A percentile compares a stretch with the other conserved stretches of the same genome.
Evolutionary conservation across 2,113 vertebrate genomes (phyloP).

Genomic region (Barbus barbus): DNA sequence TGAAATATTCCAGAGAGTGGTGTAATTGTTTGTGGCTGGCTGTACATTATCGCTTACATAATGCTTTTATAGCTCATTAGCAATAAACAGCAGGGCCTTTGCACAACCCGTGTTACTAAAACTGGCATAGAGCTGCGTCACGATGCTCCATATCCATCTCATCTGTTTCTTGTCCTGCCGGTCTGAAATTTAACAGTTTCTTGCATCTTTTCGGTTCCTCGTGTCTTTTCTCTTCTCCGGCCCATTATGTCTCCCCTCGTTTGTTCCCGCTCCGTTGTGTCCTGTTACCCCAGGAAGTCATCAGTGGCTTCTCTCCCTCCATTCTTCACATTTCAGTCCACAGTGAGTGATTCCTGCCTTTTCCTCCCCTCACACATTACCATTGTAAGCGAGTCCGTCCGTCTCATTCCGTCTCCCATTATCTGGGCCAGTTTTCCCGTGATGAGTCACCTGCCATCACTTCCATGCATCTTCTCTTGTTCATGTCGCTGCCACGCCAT

Average conservation of each 20-base stretch:
- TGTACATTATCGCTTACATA: not conserved
- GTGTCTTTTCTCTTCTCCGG: slow-evolving; percentile 65
- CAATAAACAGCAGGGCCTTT: not conserved
- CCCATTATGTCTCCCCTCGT: slow-evolving; percentile 63
- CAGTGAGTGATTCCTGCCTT: slow-evolving; percentile 40
- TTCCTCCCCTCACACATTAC: slow-evolving; percentile 60
- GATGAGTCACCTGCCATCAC: slow-evolving; percentile 70
- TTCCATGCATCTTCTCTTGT: slow-evolving; percentile 66
- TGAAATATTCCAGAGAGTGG: not conserved
- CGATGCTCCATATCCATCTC: not conserved
- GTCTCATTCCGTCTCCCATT: slow-evolving; percentile 61
- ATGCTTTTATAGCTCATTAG: not conserved
- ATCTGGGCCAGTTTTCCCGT: slow-evolving; percentile 67
- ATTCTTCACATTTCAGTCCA: slow-evolving; percentile 32
- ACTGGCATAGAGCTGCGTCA: not conserved
- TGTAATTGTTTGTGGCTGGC: not conserved
- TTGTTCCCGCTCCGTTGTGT: slow-evolving; percentile 60
- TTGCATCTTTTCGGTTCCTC: slow-evolving; percentile 49
- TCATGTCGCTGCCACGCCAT: slow-evolving; percentile 46
- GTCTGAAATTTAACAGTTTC: slow-evolving; percentile 42
- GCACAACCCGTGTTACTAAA: not conserved
- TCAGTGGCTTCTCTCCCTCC: slow-evolving; percentile 65
- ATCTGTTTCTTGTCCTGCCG: not conserved
- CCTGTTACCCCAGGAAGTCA: slow-evolving; percentile 68
- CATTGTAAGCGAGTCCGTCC: slow-evolving; percentile 72